Conservation (phyloP, 2,797 vertebrate species). For the Pristis pectinata region DNA sequence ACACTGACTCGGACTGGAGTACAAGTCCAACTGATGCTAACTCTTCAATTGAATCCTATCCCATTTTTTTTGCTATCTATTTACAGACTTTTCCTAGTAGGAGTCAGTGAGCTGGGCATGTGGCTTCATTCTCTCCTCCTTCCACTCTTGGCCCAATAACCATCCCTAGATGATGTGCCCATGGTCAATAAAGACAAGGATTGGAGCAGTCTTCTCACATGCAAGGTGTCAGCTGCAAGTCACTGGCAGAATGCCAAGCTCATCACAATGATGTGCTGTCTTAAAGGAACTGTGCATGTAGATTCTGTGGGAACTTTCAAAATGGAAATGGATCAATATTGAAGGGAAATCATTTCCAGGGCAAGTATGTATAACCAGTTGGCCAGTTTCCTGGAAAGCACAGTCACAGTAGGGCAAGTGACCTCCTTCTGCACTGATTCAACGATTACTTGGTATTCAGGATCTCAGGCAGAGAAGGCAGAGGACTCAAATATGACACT, state of each 20-base stretch:
- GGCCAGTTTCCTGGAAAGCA: too few species aligned
- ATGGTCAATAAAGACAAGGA: background rate
- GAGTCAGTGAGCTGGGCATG: background rate
- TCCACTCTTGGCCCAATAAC: too few species aligned
- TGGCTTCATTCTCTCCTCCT: background rate
- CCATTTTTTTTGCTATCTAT: background rate
- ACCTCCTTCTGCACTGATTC: background rate
- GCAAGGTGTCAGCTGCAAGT: background rate
- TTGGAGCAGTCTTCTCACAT: background rate
- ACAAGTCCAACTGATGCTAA: background rate
- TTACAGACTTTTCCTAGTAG: background rate
- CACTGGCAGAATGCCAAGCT: background rate
- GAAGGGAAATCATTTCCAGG: background rate
- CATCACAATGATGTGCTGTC: too few species aligned
- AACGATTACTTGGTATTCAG: too few species aligned
- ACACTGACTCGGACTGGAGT: too few species aligned
- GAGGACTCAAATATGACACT: too few species aligned
- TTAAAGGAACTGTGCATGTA: background rate
- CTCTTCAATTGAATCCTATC: background rate
- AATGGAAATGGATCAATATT: background rate
- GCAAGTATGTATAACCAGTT: too few species aligned
- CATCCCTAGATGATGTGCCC: background rate
- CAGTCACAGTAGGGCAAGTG: background rate
- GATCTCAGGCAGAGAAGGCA: background rate
- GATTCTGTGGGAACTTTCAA: background rate